A percentile compares a stretch with the other conserved stretches of the same genome.
phyloP scores from a whole-genome alignment of 1,140 invertebrate species.

The Colletes latitarsis region DNA sequence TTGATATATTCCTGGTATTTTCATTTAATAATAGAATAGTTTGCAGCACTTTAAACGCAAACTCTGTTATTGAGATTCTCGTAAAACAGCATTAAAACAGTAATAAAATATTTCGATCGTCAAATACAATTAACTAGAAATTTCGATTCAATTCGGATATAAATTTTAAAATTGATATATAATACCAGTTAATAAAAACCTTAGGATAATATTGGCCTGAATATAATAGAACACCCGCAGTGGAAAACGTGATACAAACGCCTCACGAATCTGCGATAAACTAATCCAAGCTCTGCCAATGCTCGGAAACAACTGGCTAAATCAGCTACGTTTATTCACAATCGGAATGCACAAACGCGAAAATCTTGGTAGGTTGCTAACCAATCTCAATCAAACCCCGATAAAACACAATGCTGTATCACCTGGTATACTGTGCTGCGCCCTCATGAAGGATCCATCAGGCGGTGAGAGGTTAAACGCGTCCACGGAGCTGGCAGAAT shows the following conservation, averaged over 20 bases:
- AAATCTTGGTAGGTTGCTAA: too few relatives aligned
- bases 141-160: too few relatives aligned
- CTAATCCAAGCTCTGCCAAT: neutral
- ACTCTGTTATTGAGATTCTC: too few relatives aligned
- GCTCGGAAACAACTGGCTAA: neutral
- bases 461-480: neutral
- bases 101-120: too few relatives aligned
- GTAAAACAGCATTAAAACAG: too few relatives aligned
- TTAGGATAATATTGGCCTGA: neutral
- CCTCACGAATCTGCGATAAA: neutral
- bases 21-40: too few relatives aligned
- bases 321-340: neutral
- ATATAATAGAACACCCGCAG: neutral
- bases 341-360: neutral
- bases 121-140: too few relatives aligned
- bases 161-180: neutral
- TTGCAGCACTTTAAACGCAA: too few relatives aligned
- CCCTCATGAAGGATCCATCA: neutral
- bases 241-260: neutral
- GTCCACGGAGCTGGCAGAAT: neutral
- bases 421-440: neutral
- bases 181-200: neutral
- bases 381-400: too few relatives aligned
- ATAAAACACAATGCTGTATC: neutral
- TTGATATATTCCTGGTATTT: too few relatives aligned